Evolutionary conservation across 2,888 invertebrate species (phyloP).

Genomic region (Sesamia inferens): DNA sequence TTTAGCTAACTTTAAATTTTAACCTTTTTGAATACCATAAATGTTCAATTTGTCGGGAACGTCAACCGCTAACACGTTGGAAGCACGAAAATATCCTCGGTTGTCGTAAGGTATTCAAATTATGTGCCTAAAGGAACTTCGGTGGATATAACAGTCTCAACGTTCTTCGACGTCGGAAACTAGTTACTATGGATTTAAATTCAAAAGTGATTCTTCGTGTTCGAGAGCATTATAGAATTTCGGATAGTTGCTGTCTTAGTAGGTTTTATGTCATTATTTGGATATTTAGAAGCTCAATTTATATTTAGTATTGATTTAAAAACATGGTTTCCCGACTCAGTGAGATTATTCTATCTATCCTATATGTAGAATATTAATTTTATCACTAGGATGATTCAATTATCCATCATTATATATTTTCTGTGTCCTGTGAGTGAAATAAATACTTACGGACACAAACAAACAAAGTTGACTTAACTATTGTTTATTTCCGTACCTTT

Average conservation of each 20-base stretch:
- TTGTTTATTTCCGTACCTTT: neutral
- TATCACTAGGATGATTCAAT: neutral
- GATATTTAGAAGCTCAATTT: neutral
- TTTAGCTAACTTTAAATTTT: constrained; percentile 70
- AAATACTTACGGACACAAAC: too few species aligned
- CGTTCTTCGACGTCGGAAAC: constrained; percentile 38
- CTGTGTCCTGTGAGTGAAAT: too few species aligned
- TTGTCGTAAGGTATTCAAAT: constrained; percentile 51
- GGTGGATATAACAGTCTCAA: constrained; percentile 39
- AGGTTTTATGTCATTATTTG: neutral
- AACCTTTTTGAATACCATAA: constrained; percentile 55
- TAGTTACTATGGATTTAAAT: constrained; percentile 45
- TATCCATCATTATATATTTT: neutral
- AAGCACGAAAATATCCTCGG: constrained; percentile 59
- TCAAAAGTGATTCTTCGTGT: constrained; percentile 36
- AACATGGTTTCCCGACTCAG: constrained; percentile 1
- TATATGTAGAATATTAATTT: neutral
- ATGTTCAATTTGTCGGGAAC: constrained; percentile 54
- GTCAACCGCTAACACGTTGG: constrained; percentile 48
- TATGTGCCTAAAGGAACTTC: constrained; percentile 50
- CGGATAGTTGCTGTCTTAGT: constrained; percentile 26
- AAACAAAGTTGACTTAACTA: neutral
- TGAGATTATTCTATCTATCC: constrained; percentile 8
- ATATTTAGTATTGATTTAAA: neutral
- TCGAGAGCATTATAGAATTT: constrained; percentile 38